Conservation (phyloP, 2,797 vertebrate species). For the Anniella stebbinsi region DNA sequence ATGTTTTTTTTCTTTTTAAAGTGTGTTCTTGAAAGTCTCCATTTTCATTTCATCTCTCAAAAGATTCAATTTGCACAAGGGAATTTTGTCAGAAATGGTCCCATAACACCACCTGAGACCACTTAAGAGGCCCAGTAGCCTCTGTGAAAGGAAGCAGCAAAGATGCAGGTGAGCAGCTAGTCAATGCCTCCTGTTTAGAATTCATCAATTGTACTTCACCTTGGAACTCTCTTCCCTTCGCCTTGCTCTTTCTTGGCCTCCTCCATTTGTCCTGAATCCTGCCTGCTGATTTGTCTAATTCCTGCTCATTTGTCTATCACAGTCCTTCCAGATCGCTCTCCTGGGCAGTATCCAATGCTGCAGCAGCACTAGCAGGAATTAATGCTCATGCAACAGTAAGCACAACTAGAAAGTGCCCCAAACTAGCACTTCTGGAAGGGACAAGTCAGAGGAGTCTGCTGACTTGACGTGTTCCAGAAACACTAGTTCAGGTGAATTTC, state of each 20-base stretch:
- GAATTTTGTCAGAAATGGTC: not conserved
- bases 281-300: not conserved
- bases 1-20: not conserved
- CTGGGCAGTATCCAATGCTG: too few relatives aligned
- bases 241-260: not conserved
- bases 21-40: not conserved
- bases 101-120: not conserved
- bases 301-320: not conserved
- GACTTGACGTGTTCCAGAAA: too few relatives aligned
- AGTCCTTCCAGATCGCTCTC: not conserved
- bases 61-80: not conserved
- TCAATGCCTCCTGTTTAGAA: not conserved
- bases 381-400: too few relatives aligned
- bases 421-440: too few relatives aligned
- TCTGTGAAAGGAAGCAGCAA: not conserved
- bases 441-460: too few relatives aligned
- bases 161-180: not conserved
- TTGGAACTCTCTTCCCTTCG: not conserved
- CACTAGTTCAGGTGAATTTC: too few relatives aligned
- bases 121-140: not conserved
- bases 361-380: too few relatives aligned
- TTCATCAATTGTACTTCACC: not conserved
- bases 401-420: too few relatives aligned
- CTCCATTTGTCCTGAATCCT: not conserved
- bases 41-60: not conserved